A percentile compares a stretch with the other conserved stretches of the same genome.
These are phyloP conservation scores for Trichonephila clavipes DNA, from an alignment of 1,140 invertebrate species.

Conservation along the genomic window DNA sequence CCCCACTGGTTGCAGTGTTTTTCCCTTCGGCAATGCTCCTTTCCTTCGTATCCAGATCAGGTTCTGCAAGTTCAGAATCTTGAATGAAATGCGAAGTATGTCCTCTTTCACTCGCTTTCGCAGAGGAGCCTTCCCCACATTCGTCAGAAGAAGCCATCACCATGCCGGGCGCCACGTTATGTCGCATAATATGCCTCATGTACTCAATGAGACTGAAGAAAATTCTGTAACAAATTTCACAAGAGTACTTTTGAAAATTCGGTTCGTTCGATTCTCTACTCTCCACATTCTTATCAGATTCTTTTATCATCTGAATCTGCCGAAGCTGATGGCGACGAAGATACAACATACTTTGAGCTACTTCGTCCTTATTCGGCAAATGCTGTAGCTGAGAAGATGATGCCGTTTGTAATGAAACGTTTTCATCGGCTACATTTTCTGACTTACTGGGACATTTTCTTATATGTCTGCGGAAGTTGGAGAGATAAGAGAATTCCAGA, in stretches of 20 bases:
- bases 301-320: slow-evolving; percentile 61
- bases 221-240: slow-evolving; percentile 51
- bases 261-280: neutral
- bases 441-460: slow-evolving; percentile 9
- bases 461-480: slow-evolving; percentile 51
- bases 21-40: no score
- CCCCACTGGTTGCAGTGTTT: no score
- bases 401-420: neutral
- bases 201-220: slow-evolving; percentile 29
- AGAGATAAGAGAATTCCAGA: slow-evolving; percentile 52
- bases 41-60: no score
- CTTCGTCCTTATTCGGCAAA: slow-evolving; percentile 72
- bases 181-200: neutral
- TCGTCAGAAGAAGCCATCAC: no score
- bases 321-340: slow-evolving; percentile 59
- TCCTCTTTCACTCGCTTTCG: neutral
- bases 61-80: no score
- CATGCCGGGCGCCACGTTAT: neutral
- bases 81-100: no score
- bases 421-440: neutral
- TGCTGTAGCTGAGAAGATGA: slow-evolving; percentile 16
- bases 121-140: neutral
- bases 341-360: slow-evolving; percentile 60
- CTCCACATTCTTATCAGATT: neutral
- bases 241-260: slow-evolving; percentile 18